Base-by-base conservation (phyloP, 2,888 invertebrate species). In the Mythimna ferrago region DNA sequence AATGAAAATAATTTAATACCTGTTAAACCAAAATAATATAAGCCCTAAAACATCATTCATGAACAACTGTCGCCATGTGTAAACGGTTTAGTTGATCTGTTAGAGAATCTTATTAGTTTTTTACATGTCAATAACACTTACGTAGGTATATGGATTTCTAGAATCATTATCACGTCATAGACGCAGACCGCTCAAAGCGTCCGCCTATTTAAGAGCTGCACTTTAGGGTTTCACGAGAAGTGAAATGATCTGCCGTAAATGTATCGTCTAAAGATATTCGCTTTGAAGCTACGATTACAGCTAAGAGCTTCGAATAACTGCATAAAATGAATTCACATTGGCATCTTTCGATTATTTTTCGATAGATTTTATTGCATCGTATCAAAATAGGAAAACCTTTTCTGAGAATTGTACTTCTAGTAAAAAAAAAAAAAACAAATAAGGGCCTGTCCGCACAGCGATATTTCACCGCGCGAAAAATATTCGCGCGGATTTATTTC, bases 221-320 rank as follows among this genome's bases (percentile, higher is more conserved):
- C 85, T 75, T 82, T 76, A 87, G 87, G 86, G 88, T 88, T 91
- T 91, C 90, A 89, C 86, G 88, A 88, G 90, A 93, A 93, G 92
- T 93, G 91, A 94, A 93, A 93, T 92, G 89, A 92, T 92, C 90
- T 89, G 91, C 91, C 89, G 91, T 92, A 92, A 93, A 93, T 92
- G 90, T 93, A 93, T 92, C 91, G 90, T 89, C 87, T 89, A 84
- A 87, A 92, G 89, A 91, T 92, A 92, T 93, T 92, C 92, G 88
- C 92, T 93, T 92, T 89, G 89, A 91, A 92, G 87, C 87, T 87
- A 87, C 89, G 88, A 90, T 90, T 89, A 87, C 83, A 85, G 87
- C 89, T 87, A 87, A 89, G 88, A 89, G 89, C 83, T 87, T 88
- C 86, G 85, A 89, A 90, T 89, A 89, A 89, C 88, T 89, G 87